Evolutionary conservation across 2,888 invertebrate genomes (phyloP).

Genomic region (Malthinus flaveolus): DNA sequence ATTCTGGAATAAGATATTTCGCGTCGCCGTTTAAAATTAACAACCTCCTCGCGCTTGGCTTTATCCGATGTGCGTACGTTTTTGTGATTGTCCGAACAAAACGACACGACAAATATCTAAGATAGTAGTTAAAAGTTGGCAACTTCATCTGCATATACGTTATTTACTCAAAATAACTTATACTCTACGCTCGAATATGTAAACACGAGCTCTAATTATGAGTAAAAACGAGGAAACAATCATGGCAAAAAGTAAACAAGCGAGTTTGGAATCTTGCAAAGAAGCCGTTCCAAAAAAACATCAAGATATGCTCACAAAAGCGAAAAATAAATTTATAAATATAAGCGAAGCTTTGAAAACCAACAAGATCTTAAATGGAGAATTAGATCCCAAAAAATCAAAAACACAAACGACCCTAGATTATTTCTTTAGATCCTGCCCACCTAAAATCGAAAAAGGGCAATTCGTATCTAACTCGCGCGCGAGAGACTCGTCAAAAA

Average conservation of each 20-base stretch:
- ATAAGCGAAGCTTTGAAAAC: slow-evolving; percentile 55
- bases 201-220: slow-evolving; percentile 6
- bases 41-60: slow-evolving; percentile 12
- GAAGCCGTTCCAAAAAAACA: slow-evolving; percentile 52
- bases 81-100: slow-evolving; percentile 10
- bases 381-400: slow-evolving; percentile 43
- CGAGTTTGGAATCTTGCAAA: slow-evolving; percentile 53
- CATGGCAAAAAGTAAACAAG: slow-evolving; percentile 56
- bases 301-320: slow-evolving; percentile 53
- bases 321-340: slow-evolving; percentile 47
- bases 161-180: not conserved
- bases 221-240: slow-evolving; percentile 17
- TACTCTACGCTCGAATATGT: not conserved
- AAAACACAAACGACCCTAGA: slow-evolving; percentile 56
- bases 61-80: slow-evolving; percentile 15
- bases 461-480: slow-evolving; percentile 39
- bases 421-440: slow-evolving; percentile 55
- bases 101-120: slow-evolving; percentile 13
- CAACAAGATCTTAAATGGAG: slow-evolving; percentile 41
- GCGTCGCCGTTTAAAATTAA: slow-evolving; percentile 18
- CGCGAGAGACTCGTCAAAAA: slow-evolving; percentile 27
- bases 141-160: slow-evolving; percentile 2
- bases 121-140: not conserved
- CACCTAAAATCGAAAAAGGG: slow-evolving; percentile 50
- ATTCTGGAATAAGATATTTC: slow-evolving; percentile 10